These are phyloP conservation scores for Temnothorax unifasciatus DNA, from an alignment of 2,888 invertebrate species.

Conservation along the genomic window DNA sequence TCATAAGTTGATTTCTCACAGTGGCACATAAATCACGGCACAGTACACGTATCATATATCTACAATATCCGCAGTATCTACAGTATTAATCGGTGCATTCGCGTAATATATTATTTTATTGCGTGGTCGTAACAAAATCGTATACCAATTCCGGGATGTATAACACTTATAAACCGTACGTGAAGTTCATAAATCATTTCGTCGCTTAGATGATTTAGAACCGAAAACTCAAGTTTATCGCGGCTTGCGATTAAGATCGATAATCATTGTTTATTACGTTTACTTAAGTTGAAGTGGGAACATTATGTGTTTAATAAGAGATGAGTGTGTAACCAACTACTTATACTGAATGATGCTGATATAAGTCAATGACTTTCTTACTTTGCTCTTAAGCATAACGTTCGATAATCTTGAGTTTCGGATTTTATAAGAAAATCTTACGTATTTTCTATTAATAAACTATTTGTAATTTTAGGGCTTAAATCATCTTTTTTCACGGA, in stretches of 20 bases:
- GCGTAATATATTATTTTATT: conserved; percentile 75
- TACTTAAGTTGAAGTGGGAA: conserved; percentile 58
- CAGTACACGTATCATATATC: conserved; percentile 18
- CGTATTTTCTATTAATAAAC: background rate
- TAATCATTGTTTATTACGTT: conserved; percentile 73
- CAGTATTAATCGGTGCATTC: conserved; percentile 27
- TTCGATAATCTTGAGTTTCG: conserved; percentile 2
- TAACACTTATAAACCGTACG: conserved; percentile 67
- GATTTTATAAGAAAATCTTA: background rate
- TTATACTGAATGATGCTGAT: conserved; percentile 12
- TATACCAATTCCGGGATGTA: conserved; percentile 66
- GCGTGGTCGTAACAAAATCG: conserved; percentile 70
- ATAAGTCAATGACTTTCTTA: conserved; percentile 19
- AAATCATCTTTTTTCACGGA: background rate
- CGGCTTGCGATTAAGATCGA: conserved; percentile 70
- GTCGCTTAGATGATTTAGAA: conserved; percentile 68
- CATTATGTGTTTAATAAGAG: conserved; percentile 29
- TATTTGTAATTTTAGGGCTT: background rate
- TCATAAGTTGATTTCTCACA: background rate
- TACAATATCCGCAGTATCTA: conserved; percentile 19
- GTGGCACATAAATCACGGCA: background rate
- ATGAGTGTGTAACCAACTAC: conserved; percentile 36
- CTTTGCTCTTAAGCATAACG: background rate
- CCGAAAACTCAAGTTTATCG: conserved; percentile 64
- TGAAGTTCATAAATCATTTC: conserved; percentile 75